Conservation (phyloP, 2,113 vertebrate species). For the Suncus etruscus region DNA sequence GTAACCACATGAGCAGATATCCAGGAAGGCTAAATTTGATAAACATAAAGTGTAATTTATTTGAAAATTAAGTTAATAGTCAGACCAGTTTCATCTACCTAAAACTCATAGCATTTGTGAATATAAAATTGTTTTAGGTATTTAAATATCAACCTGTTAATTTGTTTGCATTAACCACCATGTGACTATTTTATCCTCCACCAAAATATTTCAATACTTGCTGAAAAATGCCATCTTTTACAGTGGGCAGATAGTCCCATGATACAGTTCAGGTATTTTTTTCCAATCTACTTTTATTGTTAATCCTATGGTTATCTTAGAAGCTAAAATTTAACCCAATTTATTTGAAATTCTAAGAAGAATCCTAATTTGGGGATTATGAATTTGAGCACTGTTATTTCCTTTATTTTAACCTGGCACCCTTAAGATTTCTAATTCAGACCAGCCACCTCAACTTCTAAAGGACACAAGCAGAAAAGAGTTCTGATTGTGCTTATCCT, state of each 20-base stretch:
- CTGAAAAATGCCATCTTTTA: neutral
- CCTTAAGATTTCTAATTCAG: constrained; percentile 16
- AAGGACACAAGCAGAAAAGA: neutral
- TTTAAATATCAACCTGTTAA: neutral
- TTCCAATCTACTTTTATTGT: constrained; percentile 29
- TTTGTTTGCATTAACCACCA: constrained; percentile 26
- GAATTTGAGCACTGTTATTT: constrained; percentile 3
- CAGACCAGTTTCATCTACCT: neutral
- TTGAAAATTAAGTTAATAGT: no score
- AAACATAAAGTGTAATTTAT: no score
- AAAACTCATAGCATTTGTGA: constrained; percentile 8
- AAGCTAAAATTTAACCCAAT: neutral
- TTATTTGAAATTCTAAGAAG: neutral
- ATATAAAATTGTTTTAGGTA: neutral
- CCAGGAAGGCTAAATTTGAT: no score
- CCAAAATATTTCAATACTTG: neutral
- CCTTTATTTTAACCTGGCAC: constrained; percentile 57
- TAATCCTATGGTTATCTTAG: neutral
- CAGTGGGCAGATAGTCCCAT: neutral
- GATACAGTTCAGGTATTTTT: neutral
- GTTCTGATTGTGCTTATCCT: neutral
- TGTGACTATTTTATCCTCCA: constrained; percentile 5
- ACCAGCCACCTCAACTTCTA: constrained; percentile 7
- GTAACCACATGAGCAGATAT: no score
- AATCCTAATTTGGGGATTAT: neutral